A percentile compares a stretch with the other conserved stretches of the same genome.
Conservation (phyloP, 2,797 vertebrate species). For the Sebastes trivittatus region DNA sequence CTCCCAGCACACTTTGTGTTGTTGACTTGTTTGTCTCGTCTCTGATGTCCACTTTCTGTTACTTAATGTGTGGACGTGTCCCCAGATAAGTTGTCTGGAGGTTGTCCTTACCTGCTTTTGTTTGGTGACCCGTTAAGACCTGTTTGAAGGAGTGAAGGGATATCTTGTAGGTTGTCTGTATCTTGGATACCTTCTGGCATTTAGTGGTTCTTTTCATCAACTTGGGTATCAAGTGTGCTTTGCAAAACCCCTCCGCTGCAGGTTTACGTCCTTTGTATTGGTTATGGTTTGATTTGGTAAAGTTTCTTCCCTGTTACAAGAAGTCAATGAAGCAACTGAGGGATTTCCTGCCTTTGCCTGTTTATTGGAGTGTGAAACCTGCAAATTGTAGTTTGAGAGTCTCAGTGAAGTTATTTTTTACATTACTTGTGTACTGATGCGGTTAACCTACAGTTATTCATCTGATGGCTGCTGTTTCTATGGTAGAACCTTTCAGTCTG, state of each 20-base stretch:
- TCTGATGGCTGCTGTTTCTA: background rate
- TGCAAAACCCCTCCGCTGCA: background rate
- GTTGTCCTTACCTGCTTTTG: background rate
- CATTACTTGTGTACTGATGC: background rate
- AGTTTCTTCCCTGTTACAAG: background rate
- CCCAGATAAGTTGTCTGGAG: background rate
- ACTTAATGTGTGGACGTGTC: background rate
- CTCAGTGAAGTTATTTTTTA: background rate
- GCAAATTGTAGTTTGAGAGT: background rate
- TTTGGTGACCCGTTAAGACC: background rate
- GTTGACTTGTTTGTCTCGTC: background rate
- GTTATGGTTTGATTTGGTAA: background rate
- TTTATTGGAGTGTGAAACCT: background rate
- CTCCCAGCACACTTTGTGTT: background rate
- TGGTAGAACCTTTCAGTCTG: background rate
- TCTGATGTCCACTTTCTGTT: background rate
- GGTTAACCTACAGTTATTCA: background rate
- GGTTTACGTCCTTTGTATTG: background rate
- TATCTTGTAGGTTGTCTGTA: background rate
- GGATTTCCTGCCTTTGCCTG: background rate
- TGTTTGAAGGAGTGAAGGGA: background rate
- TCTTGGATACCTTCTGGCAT: background rate
- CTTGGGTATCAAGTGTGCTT: background rate
- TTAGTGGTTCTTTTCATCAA: background rate
- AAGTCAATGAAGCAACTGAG: background rate